Conservation (phyloP, 1,140 invertebrate species). For the Formica exsecta region DNA sequence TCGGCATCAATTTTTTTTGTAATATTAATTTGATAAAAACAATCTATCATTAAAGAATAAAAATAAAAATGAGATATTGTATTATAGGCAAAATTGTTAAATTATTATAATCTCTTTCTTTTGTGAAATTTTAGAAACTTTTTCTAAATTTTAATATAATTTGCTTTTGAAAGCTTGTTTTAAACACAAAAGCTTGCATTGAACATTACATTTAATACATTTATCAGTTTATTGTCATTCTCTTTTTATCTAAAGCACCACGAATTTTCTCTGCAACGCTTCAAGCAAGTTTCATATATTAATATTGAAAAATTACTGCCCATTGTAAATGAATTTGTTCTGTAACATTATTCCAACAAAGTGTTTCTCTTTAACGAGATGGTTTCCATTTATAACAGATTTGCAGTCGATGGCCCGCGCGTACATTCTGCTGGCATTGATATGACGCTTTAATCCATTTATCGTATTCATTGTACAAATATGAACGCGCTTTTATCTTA, state of each 20-base stretch:
- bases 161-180: conserved; percentile 3
- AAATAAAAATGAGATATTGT: neutral
- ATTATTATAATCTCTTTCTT: conserved; percentile 7
- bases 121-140: conserved; percentile 3
- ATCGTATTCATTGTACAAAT: conserved; percentile 51
- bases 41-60: neutral
- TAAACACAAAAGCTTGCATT: conserved; percentile 1
- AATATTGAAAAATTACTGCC: conserved; percentile 47
- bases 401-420: conserved; percentile 35
- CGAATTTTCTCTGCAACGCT: conserved; percentile 4
- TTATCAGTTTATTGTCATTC: conserved; percentile 37
- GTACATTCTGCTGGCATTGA: conserved; percentile 45
- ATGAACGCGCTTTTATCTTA: conserved; percentile 50
- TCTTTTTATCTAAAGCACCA: neutral
- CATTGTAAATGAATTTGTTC: conserved; percentile 46
- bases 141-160: conserved; percentile 17
- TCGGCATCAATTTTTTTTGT: neutral
- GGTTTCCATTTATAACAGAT: conserved; percentile 43
- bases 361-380: conserved; percentile 36
- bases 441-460: conserved; percentile 54
- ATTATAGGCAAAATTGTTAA: neutral
- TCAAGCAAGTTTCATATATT: conserved; percentile 36
- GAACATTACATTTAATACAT: conserved; percentile 27
- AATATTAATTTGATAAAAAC: conserved; percentile 2
- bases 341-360: conserved; percentile 25